phyloP scores from a whole-genome alignment of 1,140 invertebrate genomes.

The Vollenhovia emeryi region DNA sequence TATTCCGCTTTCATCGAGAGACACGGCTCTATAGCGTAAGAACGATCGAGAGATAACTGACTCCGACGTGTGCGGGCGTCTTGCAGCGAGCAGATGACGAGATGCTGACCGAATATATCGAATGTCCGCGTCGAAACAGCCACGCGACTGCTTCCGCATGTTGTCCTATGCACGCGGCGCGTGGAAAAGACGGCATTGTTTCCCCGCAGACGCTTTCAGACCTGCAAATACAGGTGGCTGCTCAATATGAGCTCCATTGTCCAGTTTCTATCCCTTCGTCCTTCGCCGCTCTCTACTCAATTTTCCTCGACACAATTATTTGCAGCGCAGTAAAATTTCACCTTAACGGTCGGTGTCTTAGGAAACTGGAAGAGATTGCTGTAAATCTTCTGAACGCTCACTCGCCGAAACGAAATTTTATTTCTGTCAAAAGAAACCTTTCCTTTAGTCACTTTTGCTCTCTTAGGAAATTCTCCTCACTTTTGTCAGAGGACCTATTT shows the following conservation, averaged over 20 bases:
- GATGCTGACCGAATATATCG: constrained; percentile 45
- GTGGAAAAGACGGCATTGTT: constrained; percentile 61
- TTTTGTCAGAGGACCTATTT: too few species aligned
- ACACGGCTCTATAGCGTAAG: not conserved
- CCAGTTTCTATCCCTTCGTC: not conserved
- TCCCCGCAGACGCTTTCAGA: constrained; percentile 40
- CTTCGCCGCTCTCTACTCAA: not conserved
- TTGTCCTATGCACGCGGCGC: constrained; percentile 57
- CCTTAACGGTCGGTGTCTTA: not conserved
- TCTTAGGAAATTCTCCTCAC: too few species aligned
- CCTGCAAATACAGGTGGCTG: constrained; percentile 59
- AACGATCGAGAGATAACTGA: not conserved
- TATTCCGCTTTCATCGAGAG: not conserved
- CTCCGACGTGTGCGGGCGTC: not conserved
- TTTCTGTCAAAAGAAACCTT: too few species aligned
- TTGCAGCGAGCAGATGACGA: constrained; percentile 44
- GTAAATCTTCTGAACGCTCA: not conserved
- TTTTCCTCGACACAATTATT: not conserved
- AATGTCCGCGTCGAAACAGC: constrained; percentile 35
- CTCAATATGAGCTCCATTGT: constrained; percentile 59
- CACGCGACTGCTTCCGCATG: constrained; percentile 58
- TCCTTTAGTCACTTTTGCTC: too few species aligned
- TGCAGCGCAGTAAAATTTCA: not conserved
- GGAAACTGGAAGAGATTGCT: not conserved
- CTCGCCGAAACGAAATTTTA: too few species aligned